phyloP scores from a whole-genome alignment of 2,797 vertebrate genomes.

The Danio aesculapii region DNA sequence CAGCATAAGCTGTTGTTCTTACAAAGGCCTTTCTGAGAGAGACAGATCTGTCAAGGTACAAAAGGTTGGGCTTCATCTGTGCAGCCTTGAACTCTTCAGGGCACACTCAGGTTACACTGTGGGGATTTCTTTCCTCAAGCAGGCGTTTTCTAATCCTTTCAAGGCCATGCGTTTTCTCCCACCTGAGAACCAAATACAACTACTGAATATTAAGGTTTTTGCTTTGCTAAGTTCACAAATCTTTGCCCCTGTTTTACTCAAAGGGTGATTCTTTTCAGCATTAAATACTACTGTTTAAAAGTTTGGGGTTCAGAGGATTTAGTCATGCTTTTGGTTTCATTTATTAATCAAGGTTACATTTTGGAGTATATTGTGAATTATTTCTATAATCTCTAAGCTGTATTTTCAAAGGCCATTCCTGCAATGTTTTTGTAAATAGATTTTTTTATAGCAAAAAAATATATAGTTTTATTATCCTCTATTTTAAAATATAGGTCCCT shows the following conservation, averaged over 20 bases:
- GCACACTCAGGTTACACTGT: conserved; percentile 5
- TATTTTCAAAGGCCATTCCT: neutral
- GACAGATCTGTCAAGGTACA: conserved; percentile 8
- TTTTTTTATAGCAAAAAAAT: too few species aligned
- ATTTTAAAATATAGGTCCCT: too few species aligned
- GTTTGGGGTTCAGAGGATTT: too few species aligned
- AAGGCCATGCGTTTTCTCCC: conserved; percentile 5
- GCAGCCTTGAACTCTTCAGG: conserved; percentile 3
- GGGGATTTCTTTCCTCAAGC: neutral
- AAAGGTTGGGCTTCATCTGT: neutral
- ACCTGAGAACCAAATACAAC: neutral
- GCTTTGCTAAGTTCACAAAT: too few species aligned
- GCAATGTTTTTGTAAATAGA: neutral
- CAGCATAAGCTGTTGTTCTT: neutral
- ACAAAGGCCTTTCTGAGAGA: neutral
- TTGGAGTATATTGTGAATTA: neutral
- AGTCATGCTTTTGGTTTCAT: too few species aligned
- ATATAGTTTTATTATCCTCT: too few species aligned
- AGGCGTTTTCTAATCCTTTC: conserved; percentile 4
- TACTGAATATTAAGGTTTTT: neutral
- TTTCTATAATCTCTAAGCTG: neutral
- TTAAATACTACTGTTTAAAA: too few species aligned
- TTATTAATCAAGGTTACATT: too few species aligned
- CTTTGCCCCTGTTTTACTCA: too few species aligned
- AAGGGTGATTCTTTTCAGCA: too few species aligned